Evolutionary conservation across 2,888 invertebrate genomes (phyloP).

Genomic region (Lycocerus yunnanus): DNA sequence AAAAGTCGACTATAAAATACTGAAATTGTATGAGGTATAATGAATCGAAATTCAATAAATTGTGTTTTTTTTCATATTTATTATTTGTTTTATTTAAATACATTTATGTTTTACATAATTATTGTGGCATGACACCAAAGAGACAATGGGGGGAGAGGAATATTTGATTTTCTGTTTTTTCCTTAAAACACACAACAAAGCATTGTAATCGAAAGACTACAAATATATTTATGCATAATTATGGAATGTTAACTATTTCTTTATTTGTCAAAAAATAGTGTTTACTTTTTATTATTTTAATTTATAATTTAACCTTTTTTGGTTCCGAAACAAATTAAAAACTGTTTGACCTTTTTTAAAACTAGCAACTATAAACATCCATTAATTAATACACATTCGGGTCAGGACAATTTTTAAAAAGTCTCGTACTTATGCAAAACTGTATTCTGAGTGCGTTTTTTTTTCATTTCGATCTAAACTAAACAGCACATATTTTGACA

Average conservation of each 20-base stretch:
- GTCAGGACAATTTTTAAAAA: not conserved
- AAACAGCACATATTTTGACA: slow-evolving; percentile 47
- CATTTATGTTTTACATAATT: slow-evolving; percentile 57
- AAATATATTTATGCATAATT: slow-evolving; percentile 42
- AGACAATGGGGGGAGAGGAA: slow-evolving; percentile 42
- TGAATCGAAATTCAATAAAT: not conserved
- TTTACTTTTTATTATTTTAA: slow-evolving; percentile 38
- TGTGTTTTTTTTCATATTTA: not conserved
- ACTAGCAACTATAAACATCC: slow-evolving; percentile 25
- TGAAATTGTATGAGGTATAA: not conserved
- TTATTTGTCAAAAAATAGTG: slow-evolving; percentile 54
- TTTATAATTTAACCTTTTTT: slow-evolving; percentile 17
- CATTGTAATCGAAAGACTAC: slow-evolving; percentile 45
- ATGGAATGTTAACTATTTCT: slow-evolving; percentile 51
- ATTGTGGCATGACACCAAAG: slow-evolving; percentile 56
- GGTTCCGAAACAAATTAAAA: slow-evolving; percentile 19
- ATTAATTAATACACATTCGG: slow-evolving; percentile 6
- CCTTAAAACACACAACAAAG: slow-evolving; percentile 54
- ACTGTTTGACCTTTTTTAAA: slow-evolving; percentile 26
- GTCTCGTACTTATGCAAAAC: slow-evolving; percentile 11
- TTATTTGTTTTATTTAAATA: slow-evolving; percentile 40
- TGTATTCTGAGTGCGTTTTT: slow-evolving; percentile 23
- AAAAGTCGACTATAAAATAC: too few relatives aligned
- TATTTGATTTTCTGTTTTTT: slow-evolving; percentile 49
- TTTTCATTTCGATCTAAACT: slow-evolving; percentile 30